Evolutionary conservation across 2,797 vertebrate genomes (phyloP).

Genomic region (Scyliorhinus canicula): DNA sequence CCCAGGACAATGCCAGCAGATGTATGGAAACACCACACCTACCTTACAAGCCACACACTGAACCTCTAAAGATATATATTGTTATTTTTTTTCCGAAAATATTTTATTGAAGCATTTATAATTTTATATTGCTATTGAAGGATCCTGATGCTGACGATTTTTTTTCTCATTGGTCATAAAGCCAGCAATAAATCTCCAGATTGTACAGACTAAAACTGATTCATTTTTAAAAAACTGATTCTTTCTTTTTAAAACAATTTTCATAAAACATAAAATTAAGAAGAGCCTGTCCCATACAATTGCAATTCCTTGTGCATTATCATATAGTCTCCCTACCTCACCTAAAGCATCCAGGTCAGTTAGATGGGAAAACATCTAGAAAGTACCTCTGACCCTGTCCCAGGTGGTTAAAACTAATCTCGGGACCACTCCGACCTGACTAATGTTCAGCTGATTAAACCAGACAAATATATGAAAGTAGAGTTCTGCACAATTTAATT

Average conservation of each 20-base stretch:
- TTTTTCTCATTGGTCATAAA: not conserved
- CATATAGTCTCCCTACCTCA: not conserved
- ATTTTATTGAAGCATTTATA: too few species aligned
- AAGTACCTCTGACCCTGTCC: not conserved
- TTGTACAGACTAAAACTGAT: not conserved
- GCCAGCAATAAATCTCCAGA: not conserved
- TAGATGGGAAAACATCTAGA: not conserved
- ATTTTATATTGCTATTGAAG: too few species aligned
- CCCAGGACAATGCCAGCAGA: too few species aligned
- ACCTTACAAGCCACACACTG: too few species aligned
- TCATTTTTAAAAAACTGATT: too few species aligned
- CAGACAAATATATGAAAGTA: not conserved
- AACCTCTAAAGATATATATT: not conserved
- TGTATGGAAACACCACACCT: too few species aligned
- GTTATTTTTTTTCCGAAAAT: too few species aligned
- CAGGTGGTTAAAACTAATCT: not conserved
- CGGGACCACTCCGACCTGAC: not conserved
- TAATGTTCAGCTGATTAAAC: not conserved
- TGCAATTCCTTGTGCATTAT: not conserved
- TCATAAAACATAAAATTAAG: not conserved
- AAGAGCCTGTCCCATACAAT: not conserved
- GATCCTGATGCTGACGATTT: not conserved
- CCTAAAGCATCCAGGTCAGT: not conserved
- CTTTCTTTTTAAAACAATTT: not conserved
- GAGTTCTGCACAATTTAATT: not conserved